Base-by-base conservation (phyloP, 1,140 invertebrate genomes). In the Heliconius nattereri region DNA sequence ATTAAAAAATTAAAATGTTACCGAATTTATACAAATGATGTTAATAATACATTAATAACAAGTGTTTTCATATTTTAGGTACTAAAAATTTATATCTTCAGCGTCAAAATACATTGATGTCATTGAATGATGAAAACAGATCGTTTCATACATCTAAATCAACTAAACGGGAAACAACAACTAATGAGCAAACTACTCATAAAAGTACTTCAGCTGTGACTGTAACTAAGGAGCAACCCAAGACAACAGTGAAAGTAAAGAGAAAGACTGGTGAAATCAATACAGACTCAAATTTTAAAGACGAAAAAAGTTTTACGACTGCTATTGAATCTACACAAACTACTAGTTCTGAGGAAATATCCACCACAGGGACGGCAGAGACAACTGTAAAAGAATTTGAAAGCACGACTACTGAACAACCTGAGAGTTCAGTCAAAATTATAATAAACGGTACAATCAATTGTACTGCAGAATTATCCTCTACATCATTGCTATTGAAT, bases 381-480 rank as follows among this genome's bases (percentile, higher is more conserved):
- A 78, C 72, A 9, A 83, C 85, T 3, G 73, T 79, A 35, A 80
- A 85, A 35, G 81, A 84, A 49, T 32, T 32, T 83, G 32, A 86
- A 87, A 73, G 84, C 77, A 6, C 57, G 72, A 9, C 85, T 5
- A 91, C 89, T 71, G 89, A 91, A 73, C 85, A 90, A 81, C 89
- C 91, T 0, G 91, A 92, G 71, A 86, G 85, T 19, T 86, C 89
- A 1, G 84, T 94, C 0, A 91, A 89, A 83, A 89, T 94, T 57
- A 86, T 91, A 23, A 89, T 94, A 7, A 94, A 94, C 60, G 93
- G 93, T 54, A 94, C 92, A 32, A 91, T 93, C 7, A 93, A 94
- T 20, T 94, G 93, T 40, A 93, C 93, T 5, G 85, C 93, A 20
- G 92, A 93, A 81, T 60, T 94, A 49, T 92, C 93, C 2, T 91